Percentiles rank a stretch among this genome's conserved stretches.
Evolutionary conservation across 2,888 invertebrate genomes (phyloP).

Genomic region (Tetropium fuscum): DNA sequence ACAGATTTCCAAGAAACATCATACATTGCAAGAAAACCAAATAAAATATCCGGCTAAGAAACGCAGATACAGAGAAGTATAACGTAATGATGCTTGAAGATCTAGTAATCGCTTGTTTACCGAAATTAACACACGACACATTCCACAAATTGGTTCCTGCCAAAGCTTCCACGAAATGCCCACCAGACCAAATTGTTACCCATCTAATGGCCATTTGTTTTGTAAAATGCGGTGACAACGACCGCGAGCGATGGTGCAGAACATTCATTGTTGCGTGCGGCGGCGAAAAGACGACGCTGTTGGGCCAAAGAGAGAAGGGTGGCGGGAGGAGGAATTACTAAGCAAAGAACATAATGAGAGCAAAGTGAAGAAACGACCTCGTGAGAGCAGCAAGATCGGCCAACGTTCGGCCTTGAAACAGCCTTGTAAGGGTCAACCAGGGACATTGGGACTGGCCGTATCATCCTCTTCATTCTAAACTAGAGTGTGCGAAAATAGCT

Average conservation of each 20-base stretch:
- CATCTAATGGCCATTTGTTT: constrained; percentile 11
- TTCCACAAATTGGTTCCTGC: not conserved
- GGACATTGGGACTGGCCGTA: constrained; percentile 42
- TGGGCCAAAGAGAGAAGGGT: constrained; percentile 5
- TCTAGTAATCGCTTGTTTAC: no score
- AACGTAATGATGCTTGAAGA: no score
- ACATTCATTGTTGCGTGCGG: constrained; percentile 49
- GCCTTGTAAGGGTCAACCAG: constrained; percentile 65
- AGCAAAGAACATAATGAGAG: constrained; percentile 62
- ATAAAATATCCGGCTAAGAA: no score
- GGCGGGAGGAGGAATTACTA: constrained; percentile 13
- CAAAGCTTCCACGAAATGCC: constrained; percentile 4
- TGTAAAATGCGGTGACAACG: constrained; percentile 43
- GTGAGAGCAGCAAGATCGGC: constrained; percentile 61
- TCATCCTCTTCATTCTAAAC: constrained; percentile 22
- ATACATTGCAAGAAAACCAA: no score
- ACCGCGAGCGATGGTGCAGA: constrained; percentile 55
- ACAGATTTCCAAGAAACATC: no score
- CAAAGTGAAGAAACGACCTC: constrained; percentile 60
- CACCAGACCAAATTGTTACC: not conserved
- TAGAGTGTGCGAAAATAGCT: constrained; percentile 23
- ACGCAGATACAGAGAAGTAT: no score
- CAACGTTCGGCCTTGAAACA: constrained; percentile 67
- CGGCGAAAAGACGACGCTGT: constrained; percentile 16
- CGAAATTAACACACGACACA: not conserved